Base-by-base conservation (phyloP, 1,140 invertebrate species). In the Aporrectodea caliginosa region DNA sequence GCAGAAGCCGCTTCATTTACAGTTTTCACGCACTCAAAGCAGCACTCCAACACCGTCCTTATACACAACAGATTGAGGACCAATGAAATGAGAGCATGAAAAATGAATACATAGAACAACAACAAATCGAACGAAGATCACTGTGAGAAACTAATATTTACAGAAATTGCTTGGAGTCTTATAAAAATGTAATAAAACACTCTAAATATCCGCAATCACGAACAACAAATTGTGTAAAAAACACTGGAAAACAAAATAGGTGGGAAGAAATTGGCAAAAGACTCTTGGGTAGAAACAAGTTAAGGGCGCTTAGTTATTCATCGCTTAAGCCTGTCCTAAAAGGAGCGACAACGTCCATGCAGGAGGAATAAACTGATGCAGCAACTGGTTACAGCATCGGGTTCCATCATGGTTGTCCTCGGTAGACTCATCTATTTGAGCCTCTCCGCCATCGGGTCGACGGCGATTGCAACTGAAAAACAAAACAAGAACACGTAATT, bases 181-280 rank as follows among this genome's bases (percentile, higher is more conserved):
- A 58, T 58, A 58, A 58, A 58, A 58, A 12, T 12, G 6, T 58
- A 58, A 58, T 58, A 58, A 58, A 58, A 58, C 43, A 58, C 43
- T 58, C 43, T 58, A 58, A 58, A 58, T 58, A 22, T 12, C 22
- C 43, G 43, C 43, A 58, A 58, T 12, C 22, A 6, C n/a, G n/a
- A 6, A 58, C 43, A 58, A 6, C 43, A 58, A 58, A 58, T 58
- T 58, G 43, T 22, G n/a, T n/a, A n/a, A n/a, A 58, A 58, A 58
- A 58, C 6, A 58, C 43, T 22, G 22, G 22, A 58, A 12, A 58
- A 58, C 43, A 58, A 58, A 58, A 58, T 58, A 12, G 43, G 43
- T 58, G 43, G 43, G 43, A 58, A 58, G 43, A 58, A 58, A 58
- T 58, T 58, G 43, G 43, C 43, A 58, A 58, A 58, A 58, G 43